A percentile compares a stretch with the other conserved stretches of the same genome.
These are phyloP conservation scores for Crioceris asparagi DNA, from an alignment of 2,888 invertebrate species.

Conservation along the genomic window DNA sequence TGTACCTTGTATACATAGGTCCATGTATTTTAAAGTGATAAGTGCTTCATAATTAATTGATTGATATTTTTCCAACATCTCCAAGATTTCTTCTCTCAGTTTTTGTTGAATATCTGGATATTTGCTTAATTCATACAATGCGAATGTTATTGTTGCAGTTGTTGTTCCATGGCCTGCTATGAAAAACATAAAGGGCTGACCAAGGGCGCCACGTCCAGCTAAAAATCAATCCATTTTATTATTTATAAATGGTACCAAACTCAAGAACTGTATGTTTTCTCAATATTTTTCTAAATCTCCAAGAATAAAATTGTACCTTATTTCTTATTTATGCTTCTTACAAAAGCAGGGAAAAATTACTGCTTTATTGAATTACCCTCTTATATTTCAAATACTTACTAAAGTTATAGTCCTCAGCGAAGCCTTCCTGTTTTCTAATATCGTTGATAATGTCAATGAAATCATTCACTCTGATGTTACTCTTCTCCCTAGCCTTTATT, in stretches of 20 bases:
- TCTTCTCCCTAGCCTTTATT: background rate
- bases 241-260: too few relatives aligned
- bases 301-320: too few relatives aligned
- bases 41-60: slow-evolving; percentile 2
- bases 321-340: too few relatives aligned
- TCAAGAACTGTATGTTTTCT: too few relatives aligned
- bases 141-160: slow-evolving; percentile 13
- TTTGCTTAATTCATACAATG: background rate
- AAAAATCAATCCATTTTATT: background rate
- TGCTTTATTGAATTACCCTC: too few relatives aligned
- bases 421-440: background rate
- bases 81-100: background rate
- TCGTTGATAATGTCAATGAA: background rate
- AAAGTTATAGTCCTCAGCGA: background rate
- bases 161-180: slow-evolving; percentile 2
- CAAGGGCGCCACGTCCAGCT: background rate
- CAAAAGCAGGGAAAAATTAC: too few relatives aligned
- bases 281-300: too few relatives aligned
- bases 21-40: slow-evolving; percentile 1
- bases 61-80: background rate
- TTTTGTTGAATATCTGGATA: slow-evolving; percentile 2
- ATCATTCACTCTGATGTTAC: background rate
- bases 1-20: too few relatives aligned
- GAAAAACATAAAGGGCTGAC: slow-evolving; percentile 1
- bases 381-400: background rate